Base-by-base conservation (phyloP, 2,888 invertebrate genomes). In the Alviniconcha strummeri region DNA sequence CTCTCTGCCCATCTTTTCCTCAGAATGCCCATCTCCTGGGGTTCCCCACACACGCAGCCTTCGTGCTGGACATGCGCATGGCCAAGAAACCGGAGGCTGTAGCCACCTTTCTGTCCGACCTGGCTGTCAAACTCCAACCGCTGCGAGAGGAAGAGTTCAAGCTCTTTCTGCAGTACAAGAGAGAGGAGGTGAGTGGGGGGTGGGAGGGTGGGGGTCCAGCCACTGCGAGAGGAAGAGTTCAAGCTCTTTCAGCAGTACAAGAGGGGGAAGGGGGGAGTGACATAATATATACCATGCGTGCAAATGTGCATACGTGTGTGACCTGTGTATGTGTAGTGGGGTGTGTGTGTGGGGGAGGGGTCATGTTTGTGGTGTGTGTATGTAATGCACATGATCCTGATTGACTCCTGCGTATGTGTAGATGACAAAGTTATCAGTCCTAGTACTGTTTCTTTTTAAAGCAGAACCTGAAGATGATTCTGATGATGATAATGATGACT, bases 21-120 rank as follows among this genome's bases (percentile, higher is more conserved):
- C 87, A 94, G 93, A 93, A 93, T 91, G 94, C 94, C 0, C 87
- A 91, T 57, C 84, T 94, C 19, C 89, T 95, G 13, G 94, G 93
- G 4, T 95, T 93, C 88, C 89, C 91, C 64, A 94, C 91, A 69
- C 94, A 95, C 90, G 92, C 94, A n/a, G 91, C 93, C 9, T 95
- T 93, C 89, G 91, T 94, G 5, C 91, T 94, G 54, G 94, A 94
- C 85, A 92, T 94, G 91, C 89, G 94, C 36, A 95, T 95, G 94
- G 94, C 94, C 2, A 94, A 94, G 86, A 92, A 90, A 79, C 93
- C 94, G 7, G 93, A 93, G 76, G 92, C 85, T 74, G 95, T 95
- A 5, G 85, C 89, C 5, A 89, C 89, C n/a, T 95, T 95, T 88
- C 91, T 94, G 54, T 85, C 86, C 9, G 93, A 94, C 71, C 89